Conservation (phyloP, 2,113 vertebrate species). For the Clarias magur region DNA sequence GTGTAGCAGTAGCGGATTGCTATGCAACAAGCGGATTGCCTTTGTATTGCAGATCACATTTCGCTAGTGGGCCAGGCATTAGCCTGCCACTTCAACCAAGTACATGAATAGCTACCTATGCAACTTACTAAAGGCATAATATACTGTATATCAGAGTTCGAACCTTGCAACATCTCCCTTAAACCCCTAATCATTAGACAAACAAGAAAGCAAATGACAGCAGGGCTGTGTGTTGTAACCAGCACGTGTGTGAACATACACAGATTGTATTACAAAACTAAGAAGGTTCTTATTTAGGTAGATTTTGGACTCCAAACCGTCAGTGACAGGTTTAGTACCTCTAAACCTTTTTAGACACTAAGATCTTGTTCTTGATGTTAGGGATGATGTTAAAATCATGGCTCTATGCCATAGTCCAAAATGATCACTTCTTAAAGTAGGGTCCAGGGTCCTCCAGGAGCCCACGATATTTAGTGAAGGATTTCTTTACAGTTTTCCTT, state of each 20-base stretch:
- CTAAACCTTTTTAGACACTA: background rate
- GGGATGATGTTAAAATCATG: background rate
- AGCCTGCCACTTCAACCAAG: background rate
- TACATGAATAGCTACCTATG: background rate
- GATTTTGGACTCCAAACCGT: background rate
- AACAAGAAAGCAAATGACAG: background rate
- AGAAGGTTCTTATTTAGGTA: no score
- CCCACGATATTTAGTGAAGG: background rate
- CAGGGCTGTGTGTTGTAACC: background rate
- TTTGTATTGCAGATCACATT: slow-evolving; percentile 49
- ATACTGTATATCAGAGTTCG: background rate
- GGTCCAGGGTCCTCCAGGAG: background rate
- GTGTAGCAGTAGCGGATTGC: slow-evolving; percentile 39
- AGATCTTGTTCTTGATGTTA: background rate
- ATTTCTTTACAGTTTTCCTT: no score
- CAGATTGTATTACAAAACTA: background rate
- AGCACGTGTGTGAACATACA: background rate
- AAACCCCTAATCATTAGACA: background rate
- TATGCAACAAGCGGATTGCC: slow-evolving; percentile 40
- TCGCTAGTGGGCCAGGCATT: slow-evolving; percentile 12
- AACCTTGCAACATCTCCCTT: background rate
- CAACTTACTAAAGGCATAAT: background rate
- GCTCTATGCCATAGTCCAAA: background rate
- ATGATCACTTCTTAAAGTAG: background rate
- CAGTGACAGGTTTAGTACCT: background rate